Evolutionary conservation across 2,113 vertebrate species (phyloP).

Genomic region (Rhinolophus ferrumequinum): DNA sequence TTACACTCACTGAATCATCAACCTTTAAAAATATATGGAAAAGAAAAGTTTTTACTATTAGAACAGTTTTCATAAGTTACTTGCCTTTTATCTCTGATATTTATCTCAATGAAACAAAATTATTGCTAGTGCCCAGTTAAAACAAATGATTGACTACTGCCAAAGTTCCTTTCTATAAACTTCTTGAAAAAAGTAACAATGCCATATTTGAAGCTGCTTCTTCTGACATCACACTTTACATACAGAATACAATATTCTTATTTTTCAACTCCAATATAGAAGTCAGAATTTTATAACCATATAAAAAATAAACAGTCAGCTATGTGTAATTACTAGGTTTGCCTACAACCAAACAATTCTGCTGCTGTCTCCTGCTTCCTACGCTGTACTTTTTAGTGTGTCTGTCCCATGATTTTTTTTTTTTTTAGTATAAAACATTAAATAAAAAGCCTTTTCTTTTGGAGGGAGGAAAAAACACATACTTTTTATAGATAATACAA

Average conservation of each 20-base stretch:
- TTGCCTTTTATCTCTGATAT: neutral
- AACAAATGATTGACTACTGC: neutral
- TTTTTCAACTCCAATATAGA: neutral
- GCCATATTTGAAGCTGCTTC: neutral
- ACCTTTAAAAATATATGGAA: constrained; percentile 81
- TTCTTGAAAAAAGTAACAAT: neutral
- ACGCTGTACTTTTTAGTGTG: neutral
- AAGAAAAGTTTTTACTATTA: constrained; percentile 13
- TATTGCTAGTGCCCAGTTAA: neutral
- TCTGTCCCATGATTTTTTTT: neutral
- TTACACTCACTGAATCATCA: constrained; percentile 85
- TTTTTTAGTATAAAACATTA: neutral
- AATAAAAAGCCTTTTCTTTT: neutral
- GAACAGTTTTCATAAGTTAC: neutral
- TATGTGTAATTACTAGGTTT: neutral
- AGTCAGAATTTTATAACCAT: neutral
- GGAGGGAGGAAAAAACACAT: neutral
- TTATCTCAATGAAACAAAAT: constrained; percentile 32
- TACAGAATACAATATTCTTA: neutral
- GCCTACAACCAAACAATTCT: neutral
- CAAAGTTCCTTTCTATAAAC: constrained; percentile 7
- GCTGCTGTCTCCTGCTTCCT: neutral
- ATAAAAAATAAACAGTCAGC: neutral
- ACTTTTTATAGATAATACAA: neutral
- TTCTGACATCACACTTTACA: neutral